These are phyloP conservation scores for Mantis religiosa DNA, from an alignment of 2,888 invertebrate genomes.

Conservation along the genomic window DNA sequence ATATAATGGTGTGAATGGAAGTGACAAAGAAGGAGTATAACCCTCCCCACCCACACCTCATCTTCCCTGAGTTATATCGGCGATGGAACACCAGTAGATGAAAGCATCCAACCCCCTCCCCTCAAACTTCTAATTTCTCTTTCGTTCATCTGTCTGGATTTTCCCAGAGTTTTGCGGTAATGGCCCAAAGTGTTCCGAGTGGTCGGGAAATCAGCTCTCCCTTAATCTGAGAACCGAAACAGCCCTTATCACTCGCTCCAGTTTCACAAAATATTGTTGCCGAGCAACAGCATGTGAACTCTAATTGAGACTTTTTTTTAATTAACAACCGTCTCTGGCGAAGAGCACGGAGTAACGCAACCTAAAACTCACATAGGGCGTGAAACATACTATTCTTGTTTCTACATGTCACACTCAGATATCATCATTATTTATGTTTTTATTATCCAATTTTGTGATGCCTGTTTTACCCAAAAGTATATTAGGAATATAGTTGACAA, in stretches of 20 bases:
- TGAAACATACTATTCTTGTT: no score
- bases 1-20: neutral
- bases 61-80: neutral
- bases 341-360: no score
- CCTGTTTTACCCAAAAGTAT: no score
- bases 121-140: neutral
- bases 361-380: no score
- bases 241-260: neutral
- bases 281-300: no score
- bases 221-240: neutral
- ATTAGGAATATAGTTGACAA: no score
- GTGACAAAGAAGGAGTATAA: neutral
- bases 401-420: no score
- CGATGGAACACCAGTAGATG: neutral
- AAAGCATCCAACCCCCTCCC: neutral
- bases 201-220: neutral
- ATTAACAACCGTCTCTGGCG: no score
- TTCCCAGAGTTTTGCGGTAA: neutral
- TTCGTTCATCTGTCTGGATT: constrained; percentile 8
- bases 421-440: no score
- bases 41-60: neutral
- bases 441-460: no score
- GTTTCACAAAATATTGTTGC: no score
- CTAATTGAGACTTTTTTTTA: no score
- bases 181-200: neutral